Evolutionary conservation across 2,888 invertebrate species (phyloP).

Genomic region (Neoitamus cyanurus): DNA sequence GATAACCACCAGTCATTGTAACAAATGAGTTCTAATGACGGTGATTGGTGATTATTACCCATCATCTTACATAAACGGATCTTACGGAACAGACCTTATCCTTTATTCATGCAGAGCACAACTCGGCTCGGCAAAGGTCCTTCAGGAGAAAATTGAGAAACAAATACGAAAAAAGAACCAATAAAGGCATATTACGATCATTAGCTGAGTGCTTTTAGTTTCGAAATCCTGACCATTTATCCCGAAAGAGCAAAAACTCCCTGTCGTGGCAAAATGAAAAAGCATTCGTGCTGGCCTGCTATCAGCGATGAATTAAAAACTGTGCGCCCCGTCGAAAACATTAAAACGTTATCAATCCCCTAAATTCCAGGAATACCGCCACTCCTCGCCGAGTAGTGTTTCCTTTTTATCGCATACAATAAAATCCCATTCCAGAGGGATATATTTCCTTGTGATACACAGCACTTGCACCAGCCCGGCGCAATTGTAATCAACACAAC

Average conservation of each 20-base stretch:
- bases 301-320: not conserved
- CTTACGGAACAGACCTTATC: too few relatives aligned
- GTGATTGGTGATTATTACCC: not conserved
- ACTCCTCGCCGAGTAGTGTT: not conserved
- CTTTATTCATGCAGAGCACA: not conserved
- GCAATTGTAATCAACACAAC: not conserved
- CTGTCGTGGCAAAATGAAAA: not conserved
- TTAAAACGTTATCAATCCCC: not conserved
- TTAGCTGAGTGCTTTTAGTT: not conserved
- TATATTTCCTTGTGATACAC: not conserved
- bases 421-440: not conserved
- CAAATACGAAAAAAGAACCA: not conserved
- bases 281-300: not conserved
- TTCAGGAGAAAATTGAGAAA: not conserved
- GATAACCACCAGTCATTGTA: not conserved
- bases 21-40: not conserved
- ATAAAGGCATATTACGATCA: not conserved
- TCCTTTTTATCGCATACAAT: not conserved
- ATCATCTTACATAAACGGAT: not conserved
- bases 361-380: not conserved
- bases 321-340: not conserved
- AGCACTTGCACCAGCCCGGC: slow-evolving; percentile 19
- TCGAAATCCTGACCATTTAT: not conserved
- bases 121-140: not conserved
- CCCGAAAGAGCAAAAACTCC: not conserved